A percentile compares a stretch with the other conserved stretches of the same genome.
Conservation (phyloP, 2,888 invertebrate genomes). For the Brachyptera risi region DNA sequence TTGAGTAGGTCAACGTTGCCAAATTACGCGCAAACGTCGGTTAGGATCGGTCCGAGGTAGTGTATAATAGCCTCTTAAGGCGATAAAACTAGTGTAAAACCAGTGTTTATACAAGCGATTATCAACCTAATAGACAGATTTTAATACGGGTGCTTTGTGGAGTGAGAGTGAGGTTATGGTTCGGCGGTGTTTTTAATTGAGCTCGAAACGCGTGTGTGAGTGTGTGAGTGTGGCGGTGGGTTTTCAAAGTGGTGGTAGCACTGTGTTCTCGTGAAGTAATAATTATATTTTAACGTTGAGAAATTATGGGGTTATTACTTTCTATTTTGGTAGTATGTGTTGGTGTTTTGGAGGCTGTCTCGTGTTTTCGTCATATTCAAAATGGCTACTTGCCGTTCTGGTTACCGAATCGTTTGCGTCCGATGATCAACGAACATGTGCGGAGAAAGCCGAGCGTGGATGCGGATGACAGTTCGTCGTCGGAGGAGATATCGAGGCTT, state of each 20-base stretch:
- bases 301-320: constrained; percentile 66
- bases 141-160: not conserved
- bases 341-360: constrained; percentile 65
- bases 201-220: too few relatives aligned
- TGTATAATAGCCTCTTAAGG: not conserved
- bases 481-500: constrained; percentile 15
- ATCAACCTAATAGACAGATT: not conserved
- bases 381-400: constrained; percentile 42
- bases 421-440: constrained; percentile 26
- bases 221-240: not conserved
- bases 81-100: not conserved
- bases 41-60: not conserved
- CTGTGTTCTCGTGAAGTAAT: not conserved
- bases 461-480: constrained; percentile 7
- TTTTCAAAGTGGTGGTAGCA: too few relatives aligned
- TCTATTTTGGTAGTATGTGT: constrained; percentile 72
- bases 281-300: too few relatives aligned
- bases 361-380: constrained; percentile 53
- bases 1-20: not conserved
- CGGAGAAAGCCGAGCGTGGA: constrained; percentile 30
- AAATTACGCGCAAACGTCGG: not conserved
- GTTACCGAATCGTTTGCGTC: constrained; percentile 17
- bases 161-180: not conserved
- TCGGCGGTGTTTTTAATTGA: too few relatives aligned
- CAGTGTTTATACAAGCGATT: not conserved